Evolutionary conservation across 2,113 vertebrate genomes (phyloP).

Genomic region (Agelaius phoeniceus): DNA sequence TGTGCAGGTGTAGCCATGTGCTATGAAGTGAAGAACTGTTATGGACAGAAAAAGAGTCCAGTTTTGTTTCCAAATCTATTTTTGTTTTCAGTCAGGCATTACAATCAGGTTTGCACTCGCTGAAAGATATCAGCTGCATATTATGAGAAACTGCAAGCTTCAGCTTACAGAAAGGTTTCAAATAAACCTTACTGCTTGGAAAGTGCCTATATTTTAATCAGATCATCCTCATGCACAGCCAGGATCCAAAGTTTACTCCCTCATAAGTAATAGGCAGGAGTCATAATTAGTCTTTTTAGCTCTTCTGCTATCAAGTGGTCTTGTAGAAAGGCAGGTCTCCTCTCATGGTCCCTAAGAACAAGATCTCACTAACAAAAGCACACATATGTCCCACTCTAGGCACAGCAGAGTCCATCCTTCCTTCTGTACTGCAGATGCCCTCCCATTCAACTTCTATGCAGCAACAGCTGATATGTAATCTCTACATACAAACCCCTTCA

Average conservation of each 20-base stretch:
- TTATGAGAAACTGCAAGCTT: not conserved
- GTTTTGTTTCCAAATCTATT: slow-evolving; percentile 9
- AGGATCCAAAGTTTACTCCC: not conserved
- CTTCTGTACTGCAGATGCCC: not conserved
- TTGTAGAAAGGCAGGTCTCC: not conserved
- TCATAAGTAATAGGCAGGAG: not conserved
- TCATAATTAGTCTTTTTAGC: not conserved
- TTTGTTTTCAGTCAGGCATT: not conserved
- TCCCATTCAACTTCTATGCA: not conserved
- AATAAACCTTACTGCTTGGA: not conserved
- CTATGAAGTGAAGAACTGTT: not conserved
- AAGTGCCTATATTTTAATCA: not conserved
- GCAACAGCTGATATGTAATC: not conserved
- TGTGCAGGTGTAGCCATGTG: not conserved
- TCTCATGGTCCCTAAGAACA: not conserved
- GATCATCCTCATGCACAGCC: not conserved
- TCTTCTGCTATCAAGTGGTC: not conserved
- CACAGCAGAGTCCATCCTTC: not conserved
- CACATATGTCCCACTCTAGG: not conserved
- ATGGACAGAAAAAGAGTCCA: not conserved
- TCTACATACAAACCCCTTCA: not conserved
- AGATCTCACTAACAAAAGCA: not conserved
- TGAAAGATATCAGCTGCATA: not conserved
- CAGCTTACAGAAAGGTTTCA: not conserved
- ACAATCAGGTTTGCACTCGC: not conserved